phyloP scores from a whole-genome alignment of 2,113 vertebrate species.

The Cephalopterus ornatus region DNA sequence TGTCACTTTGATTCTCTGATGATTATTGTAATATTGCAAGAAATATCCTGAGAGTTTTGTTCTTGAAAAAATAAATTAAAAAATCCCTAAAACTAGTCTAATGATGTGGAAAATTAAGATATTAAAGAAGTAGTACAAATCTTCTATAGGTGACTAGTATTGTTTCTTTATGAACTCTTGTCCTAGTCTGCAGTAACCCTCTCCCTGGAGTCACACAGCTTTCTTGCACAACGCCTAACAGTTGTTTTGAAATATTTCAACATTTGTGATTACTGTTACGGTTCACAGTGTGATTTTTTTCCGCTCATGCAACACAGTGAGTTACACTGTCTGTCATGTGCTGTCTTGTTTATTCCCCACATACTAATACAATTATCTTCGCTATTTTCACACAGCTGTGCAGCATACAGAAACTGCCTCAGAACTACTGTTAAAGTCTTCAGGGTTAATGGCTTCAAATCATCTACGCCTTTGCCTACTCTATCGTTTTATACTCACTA shows the following conservation, averaged over 20 bases:
- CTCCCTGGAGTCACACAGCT: not conserved
- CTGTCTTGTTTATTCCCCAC: not conserved
- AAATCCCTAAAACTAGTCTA: not conserved
- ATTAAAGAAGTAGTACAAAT: not conserved
- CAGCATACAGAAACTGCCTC: not conserved
- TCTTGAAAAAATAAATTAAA: not conserved
- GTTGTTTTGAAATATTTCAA: not conserved
- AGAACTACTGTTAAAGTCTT: not conserved
- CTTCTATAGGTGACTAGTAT: not conserved
- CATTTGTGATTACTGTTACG: not conserved
- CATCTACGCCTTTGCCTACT: not conserved
- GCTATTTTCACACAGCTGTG: not conserved
- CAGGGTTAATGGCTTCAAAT: not conserved
- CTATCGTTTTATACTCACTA: not conserved
- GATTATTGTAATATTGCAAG: not conserved
- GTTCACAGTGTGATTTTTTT: not conserved
- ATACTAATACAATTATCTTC: not conserved
- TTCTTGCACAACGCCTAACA: not conserved
- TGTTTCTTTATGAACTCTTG: not conserved
- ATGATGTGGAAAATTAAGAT: not conserved
- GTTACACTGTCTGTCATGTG: not conserved
- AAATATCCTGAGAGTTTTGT: not conserved
- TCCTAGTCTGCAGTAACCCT: not conserved
- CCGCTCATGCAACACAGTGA: not conserved
- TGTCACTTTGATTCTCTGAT: not conserved